Conservation (phyloP, 2,888 invertebrate species). For the Incurvaria masculella region DNA sequence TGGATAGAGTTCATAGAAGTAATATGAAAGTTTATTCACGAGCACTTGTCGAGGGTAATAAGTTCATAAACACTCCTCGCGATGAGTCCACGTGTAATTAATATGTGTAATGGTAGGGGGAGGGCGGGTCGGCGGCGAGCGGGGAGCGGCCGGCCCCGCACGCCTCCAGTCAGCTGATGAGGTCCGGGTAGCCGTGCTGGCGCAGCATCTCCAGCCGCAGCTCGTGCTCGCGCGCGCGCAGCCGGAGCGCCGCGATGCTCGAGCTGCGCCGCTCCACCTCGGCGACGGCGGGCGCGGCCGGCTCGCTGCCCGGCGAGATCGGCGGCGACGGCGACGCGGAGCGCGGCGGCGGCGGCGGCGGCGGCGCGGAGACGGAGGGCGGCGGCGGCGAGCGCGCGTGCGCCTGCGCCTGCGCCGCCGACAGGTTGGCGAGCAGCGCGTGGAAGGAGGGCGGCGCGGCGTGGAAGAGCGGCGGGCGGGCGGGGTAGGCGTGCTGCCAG, state of each 20-base stretch:
- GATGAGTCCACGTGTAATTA: no score
- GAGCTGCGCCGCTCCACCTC: constrained; percentile 72
- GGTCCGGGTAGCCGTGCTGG: constrained; percentile 63
- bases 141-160: neutral
- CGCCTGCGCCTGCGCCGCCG: constrained; percentile 50
- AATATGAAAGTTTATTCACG: no score
- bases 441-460: constrained; percentile 69
- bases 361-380: constrained; percentile 51
- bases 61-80: no score
- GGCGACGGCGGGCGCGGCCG: constrained; percentile 39
- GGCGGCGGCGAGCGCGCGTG: constrained; percentile 28
- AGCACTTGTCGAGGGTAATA: no score
- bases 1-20: no score
- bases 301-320: constrained; percentile 48
- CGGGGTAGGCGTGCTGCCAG: no score
- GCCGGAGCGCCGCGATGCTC: constrained; percentile 80
- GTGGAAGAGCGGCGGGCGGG: constrained; percentile 38
- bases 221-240: constrained; percentile 89
- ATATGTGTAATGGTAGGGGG: no score
- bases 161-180: constrained; percentile 55
- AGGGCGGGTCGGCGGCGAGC: neutral
- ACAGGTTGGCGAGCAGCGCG: constrained; percentile 77
- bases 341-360: constrained; percentile 46
- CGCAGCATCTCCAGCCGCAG: constrained; percentile 76
- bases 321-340: constrained; percentile 60